Evolutionary conservation across 2,888 invertebrate species (phyloP), one percentile per base, ranked within the genome.

Genomic region (Sinelater perroti): DNA sequence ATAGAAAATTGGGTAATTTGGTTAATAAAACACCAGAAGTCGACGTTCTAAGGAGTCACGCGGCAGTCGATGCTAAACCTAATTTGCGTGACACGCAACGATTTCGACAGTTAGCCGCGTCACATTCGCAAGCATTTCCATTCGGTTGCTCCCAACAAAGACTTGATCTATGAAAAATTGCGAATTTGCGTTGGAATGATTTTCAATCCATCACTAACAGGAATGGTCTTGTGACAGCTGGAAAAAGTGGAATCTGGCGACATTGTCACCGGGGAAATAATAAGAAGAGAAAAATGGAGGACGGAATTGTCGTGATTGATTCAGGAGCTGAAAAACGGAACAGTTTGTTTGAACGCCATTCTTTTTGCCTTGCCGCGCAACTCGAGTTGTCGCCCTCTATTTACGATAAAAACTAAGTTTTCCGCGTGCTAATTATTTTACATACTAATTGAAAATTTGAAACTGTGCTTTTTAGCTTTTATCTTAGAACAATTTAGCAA

Each of bases 251-350:
- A 75, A 72, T 70, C 71, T 66, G 66, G 71, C 70, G 72, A 70
- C 73, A 72, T 65, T 71, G 72, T 73, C 75, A 72, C 73, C 70
- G 67, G 71, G 70, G 71, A 74, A 74, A 74, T 75, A 75, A 75
- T 75, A 74, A 72, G 70, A 70, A 67, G 68, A 73, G 72, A 74
- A 74, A 73, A 74, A 74, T 72, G 71, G 66, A 65, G 61, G 68
- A 66, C 63, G 65, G 68, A 72, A 72, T 68, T 71, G 72, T 67
- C 71, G 73, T 74, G 75, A 75, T 74, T 75, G 75, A 75, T 75
- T 75, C 68, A 66, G 70, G 66, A 68, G 64, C 63, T 62, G 52
- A 56, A 66, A 72, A 67, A 61, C 56, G 42, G 51, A 50, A 51
- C 46, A 61, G 61, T 58, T 54, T 61, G 59, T 61, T 63, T 47